Evolutionary conservation across 2,113 vertebrate genomes (phyloP).

Genomic region (Picathartes gymnocephalus): DNA sequence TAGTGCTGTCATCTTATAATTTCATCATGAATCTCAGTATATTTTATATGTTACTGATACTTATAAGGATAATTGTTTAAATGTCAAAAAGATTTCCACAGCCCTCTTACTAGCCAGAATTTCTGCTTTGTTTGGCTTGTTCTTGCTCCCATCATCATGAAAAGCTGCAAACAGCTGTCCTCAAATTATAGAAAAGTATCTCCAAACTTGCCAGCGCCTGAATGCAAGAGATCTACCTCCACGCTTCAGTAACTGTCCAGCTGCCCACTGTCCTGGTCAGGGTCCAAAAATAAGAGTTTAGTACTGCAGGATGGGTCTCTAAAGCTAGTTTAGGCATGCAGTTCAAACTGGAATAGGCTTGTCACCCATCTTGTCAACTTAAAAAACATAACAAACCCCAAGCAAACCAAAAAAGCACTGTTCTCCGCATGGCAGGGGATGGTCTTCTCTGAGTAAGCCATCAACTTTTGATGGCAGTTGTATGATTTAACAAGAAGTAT

Average conservation of each 20-base stretch:
- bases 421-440: not conserved
- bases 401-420: not conserved
- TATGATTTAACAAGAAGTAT: not conserved
- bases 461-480: not conserved
- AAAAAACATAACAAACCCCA: not conserved
- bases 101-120: not conserved
- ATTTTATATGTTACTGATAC: not conserved
- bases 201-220: not conserved
- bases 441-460: not conserved
- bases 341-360: not conserved
- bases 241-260: not conserved
- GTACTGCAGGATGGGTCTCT: not conserved
- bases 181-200: not conserved
- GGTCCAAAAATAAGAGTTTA: not conserved
- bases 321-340: not conserved
- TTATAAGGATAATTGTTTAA: not conserved
- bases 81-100: not conserved
- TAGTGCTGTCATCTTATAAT: not conserved
- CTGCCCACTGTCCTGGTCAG: not conserved
- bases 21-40: not conserved
- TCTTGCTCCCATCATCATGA: not conserved
- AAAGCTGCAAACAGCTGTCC: not conserved
- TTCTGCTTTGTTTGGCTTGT: not conserved
- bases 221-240: not conserved
- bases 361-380: not conserved